Percentiles rank a stretch among this genome's conserved stretches.
phyloP scores from a whole-genome alignment of 2,888 invertebrate genomes.

The Strigamia transsilvanica region DNA sequence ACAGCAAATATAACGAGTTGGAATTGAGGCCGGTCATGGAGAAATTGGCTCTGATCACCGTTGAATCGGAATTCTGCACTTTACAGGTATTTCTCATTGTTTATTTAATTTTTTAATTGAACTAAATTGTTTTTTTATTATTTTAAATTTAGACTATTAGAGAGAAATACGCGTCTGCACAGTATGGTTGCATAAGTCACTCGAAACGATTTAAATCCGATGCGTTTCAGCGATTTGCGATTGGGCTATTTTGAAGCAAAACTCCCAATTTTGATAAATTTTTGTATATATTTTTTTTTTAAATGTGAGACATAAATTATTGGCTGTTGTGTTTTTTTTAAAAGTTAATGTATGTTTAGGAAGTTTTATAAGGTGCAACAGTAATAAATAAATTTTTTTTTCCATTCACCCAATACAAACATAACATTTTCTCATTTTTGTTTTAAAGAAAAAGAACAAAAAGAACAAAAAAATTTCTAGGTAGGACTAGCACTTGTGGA shows the following conservation, averaged over 20 bases:
- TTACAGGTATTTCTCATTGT: constrained; percentile 67
- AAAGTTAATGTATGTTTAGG: not conserved
- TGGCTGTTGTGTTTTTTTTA: not conserved
- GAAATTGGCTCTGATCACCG: constrained; percentile 75
- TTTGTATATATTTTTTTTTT: not conserved
- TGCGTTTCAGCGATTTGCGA: too few species aligned
- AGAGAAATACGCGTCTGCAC: not conserved
- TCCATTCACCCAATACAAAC: constrained; percentile 22
- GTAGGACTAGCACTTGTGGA: constrained; percentile 7
- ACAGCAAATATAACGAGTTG: constrained; percentile 77
- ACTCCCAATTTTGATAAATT: too few species aligned
- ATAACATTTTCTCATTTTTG: not conserved
- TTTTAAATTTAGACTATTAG: not conserved
- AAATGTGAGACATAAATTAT: not conserved
- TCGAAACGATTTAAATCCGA: too few species aligned
- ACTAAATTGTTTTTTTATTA: not conserved
- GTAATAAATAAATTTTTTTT: constrained; percentile 37
- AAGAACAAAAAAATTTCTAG: too few species aligned
- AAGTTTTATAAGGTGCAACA: not conserved
- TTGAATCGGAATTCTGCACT: constrained; percentile 75
- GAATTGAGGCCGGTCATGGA: constrained; percentile 75
- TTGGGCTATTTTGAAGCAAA: too few species aligned
- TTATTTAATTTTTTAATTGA: not conserved
- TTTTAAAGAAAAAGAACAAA: too few species aligned
- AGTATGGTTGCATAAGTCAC: too few species aligned